Evolutionary conservation across 2,113 vertebrate species (phyloP).

Genomic region (Petrocephalus zakoni): DNA sequence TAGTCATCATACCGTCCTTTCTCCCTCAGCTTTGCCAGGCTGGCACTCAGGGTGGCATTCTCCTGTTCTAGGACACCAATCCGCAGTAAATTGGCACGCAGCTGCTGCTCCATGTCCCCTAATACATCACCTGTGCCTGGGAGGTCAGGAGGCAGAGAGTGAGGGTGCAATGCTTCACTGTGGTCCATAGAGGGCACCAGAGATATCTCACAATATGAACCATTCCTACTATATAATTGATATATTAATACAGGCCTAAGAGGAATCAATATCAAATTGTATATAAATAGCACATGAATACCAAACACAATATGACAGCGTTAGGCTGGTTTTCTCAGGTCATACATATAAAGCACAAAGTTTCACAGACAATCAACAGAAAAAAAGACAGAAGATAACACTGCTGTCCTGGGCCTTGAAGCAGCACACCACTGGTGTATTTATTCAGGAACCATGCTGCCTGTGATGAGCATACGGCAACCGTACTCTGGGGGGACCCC

Average conservation of each 20-base stretch:
- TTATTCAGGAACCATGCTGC: not conserved
- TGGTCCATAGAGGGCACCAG: not conserved
- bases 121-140: conserved; percentile 71
- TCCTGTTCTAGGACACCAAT: conserved; percentile 77
- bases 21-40: conserved; percentile 65
- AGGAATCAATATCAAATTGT: not conserved
- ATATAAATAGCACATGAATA: not conserved
- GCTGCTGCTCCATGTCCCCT: conserved; percentile 81
- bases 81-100: conserved; percentile 75
- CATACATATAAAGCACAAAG: not conserved
- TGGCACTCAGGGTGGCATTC: conserved; percentile 58
- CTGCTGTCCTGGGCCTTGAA: not conserved
- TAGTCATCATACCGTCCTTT: conserved; percentile 44
- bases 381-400: not conserved
- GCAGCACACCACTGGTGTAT: not conserved
- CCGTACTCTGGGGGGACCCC: conserved; percentile 69
- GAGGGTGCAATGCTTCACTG: not conserved
- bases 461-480: not conserved
- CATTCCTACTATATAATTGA: not conserved
- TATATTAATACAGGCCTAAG: not conserved
- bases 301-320: not conserved
- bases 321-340: not conserved
- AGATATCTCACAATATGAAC: not conserved
- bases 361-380: not conserved
- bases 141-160: not conserved